These are phyloP conservation scores for Macroteleia sp. DNA, from an alignment of 2,888 invertebrate species.

Conservation along the genomic window DNA sequence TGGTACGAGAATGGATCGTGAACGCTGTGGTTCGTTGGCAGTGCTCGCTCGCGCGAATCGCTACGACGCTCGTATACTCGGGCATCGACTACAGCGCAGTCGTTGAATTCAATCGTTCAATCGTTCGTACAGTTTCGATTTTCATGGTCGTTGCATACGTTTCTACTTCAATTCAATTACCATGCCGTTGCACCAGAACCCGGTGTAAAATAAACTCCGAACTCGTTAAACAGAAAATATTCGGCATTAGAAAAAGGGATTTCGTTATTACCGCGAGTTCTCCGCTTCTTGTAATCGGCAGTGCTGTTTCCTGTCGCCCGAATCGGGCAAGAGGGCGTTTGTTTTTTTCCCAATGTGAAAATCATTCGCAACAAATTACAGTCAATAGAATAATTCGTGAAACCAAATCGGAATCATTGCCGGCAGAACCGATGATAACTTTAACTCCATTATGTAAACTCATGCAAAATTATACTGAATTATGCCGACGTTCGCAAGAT, in stretches of 20 bases:
- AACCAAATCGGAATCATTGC: slow-evolving; percentile 11
- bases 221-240: slow-evolving; percentile 31
- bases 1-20: slow-evolving; percentile 67
- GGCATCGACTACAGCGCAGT: slow-evolving; percentile 22
- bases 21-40: too few relatives aligned
- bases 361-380: slow-evolving; percentile 5
- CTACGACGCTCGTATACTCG: slow-evolving; percentile 30
- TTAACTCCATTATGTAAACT: slow-evolving; percentile 39
- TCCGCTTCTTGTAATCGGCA: too few relatives aligned
- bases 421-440: slow-evolving; percentile 18
- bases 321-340: too few relatives aligned
- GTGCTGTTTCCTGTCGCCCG: too few relatives aligned
- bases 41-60: slow-evolving; percentile 51
- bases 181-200: slow-evolving; percentile 15
- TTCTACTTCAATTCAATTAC: slow-evolving; percentile 57
- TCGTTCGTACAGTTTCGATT: slow-evolving; percentile 60
- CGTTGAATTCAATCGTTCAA: slow-evolving; percentile 68
- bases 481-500: slow-evolving; percentile 33
- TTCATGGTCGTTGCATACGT: slow-evolving; percentile 58
- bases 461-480: slow-evolving; percentile 48
- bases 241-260: slow-evolving; percentile 37
- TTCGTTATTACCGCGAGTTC: too few relatives aligned
- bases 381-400: slow-evolving; percentile 14
- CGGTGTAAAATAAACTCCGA: slow-evolving; percentile 31
- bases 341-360: too few relatives aligned